phyloP scores from a whole-genome alignment of 1,140 invertebrate genomes.

The Heliconius eleuchia region DNA sequence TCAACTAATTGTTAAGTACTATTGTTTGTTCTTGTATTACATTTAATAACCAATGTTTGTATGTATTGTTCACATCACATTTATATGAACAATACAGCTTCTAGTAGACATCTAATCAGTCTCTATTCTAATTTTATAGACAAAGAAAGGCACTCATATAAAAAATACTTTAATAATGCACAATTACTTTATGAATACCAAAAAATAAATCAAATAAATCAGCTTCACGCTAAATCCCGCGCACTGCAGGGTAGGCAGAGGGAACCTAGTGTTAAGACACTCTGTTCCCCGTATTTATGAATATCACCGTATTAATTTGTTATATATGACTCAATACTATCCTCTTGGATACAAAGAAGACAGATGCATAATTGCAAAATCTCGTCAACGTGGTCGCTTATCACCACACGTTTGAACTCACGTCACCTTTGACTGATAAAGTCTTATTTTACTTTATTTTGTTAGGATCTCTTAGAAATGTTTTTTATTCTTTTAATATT shows the following conservation, averaged over 20 bases:
- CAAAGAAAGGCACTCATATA: not conserved
- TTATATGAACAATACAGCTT: not conserved
- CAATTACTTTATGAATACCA: too few relatives aligned
- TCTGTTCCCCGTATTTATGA: too few relatives aligned
- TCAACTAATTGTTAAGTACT: conserved; percentile 50
- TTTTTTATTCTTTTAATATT: too few relatives aligned
- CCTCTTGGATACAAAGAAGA: conserved; percentile 50
- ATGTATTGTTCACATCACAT: not conserved
- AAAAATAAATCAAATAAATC: too few relatives aligned
- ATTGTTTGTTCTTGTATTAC: conserved; percentile 38
- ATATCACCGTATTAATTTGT: too few relatives aligned
- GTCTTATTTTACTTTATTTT: not conserved
- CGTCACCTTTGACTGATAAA: conserved; percentile 62
- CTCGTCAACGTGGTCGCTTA: conserved; percentile 54
- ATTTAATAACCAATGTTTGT: not conserved
- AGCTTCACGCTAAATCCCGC: too few relatives aligned
- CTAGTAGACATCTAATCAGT: not conserved
- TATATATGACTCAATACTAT: conserved; percentile 37
- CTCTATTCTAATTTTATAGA: not conserved
- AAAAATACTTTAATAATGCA: too few relatives aligned
- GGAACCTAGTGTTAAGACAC: too few relatives aligned
- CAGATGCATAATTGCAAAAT: conserved; percentile 51
- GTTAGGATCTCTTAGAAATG: not conserved
- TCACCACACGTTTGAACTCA: conserved; percentile 57
- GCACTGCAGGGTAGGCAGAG: too few relatives aligned